phyloP scores from a whole-genome alignment of 2,888 invertebrate species.

The Parnassius apollo region DNA sequence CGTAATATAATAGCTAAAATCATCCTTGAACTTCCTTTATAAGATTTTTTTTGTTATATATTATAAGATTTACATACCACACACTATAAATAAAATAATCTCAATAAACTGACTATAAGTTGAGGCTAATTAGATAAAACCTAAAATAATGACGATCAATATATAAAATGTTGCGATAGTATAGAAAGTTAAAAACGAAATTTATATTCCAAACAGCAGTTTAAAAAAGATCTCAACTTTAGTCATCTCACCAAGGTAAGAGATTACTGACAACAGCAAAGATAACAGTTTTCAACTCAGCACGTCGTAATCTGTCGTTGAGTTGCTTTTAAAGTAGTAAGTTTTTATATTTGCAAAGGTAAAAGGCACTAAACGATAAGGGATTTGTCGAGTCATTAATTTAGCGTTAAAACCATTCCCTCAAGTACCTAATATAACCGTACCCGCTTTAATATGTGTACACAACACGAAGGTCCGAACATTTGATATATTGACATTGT shows the following conservation, averaged over 20 bases:
- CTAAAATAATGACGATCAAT: neutral
- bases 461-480: conserved; percentile 39
- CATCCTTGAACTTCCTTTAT: neutral
- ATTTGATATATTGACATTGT: conserved; percentile 54
- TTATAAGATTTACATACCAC: too few relatives aligned
- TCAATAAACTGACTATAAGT: neutral
- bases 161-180: neutral
- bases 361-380: conserved; percentile 20
- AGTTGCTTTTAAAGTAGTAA: too few relatives aligned
- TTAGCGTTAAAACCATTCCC: conserved; percentile 20
- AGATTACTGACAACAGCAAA: neutral
- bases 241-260: too few relatives aligned
- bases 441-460: conserved; percentile 30
- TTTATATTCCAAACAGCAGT: too few relatives aligned
- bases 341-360: conserved; percentile 17
- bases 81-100: too few relatives aligned
- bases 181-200: neutral
- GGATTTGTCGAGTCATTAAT: conserved; percentile 25
- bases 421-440: conserved; percentile 26
- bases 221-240: too few relatives aligned
- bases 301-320: too few relatives aligned
- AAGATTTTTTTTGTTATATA: neutral
- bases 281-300: neutral
- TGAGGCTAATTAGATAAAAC: neutral
- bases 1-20: neutral